Evolutionary conservation across 2,888 invertebrate species (phyloP), one percentile per base, ranked within the genome.

Genomic region (Aromia moschata): DNA sequence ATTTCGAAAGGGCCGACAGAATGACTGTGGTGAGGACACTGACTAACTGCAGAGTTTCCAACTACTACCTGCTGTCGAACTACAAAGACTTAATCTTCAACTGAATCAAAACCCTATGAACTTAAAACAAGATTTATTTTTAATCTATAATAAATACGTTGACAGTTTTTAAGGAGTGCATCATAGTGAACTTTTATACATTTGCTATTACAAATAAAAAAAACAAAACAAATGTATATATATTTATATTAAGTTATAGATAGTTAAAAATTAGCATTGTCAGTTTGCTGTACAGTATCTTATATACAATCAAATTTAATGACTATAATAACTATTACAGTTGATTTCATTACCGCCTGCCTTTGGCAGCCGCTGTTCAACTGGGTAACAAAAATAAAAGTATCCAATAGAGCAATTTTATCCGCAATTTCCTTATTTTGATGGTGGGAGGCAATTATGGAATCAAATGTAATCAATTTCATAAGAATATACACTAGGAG

Each of bases 1-100:
- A 99, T 83, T 99, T 98, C 81, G 98, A 99, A 82, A 87, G 99
- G 73, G 98, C 99, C 0, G 99, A 98, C 82, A 87, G 99, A 68
- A 88, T 89, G 70, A 98, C 98, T 0, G 98, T 99, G 7, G 98
- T 99, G 0, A 85, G 99, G 56, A 97, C 98, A 1, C 93, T 96
- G 1, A 98, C 96, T 63, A 98, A 95, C 83, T 98, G 97, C 80
- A 86, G 92, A 62, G 97, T 98, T 7, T 95, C 96, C 40, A 92
- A 96, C 73, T 95, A 96, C 77, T 94, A 97, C 80, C 85, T 98
- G 58, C 85, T 98, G 38, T 88, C 89, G 67, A 94, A 94, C 82
- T 99, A 97, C 79, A 94, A 92, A 77, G 96, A 99, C 76, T 85
- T 99, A 49, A 88, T 98, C 74, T 99, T 99, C 79, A 98, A 99